phyloP scores from a whole-genome alignment of 2,113 vertebrate species.

The Paedocypris sp. region DNA sequence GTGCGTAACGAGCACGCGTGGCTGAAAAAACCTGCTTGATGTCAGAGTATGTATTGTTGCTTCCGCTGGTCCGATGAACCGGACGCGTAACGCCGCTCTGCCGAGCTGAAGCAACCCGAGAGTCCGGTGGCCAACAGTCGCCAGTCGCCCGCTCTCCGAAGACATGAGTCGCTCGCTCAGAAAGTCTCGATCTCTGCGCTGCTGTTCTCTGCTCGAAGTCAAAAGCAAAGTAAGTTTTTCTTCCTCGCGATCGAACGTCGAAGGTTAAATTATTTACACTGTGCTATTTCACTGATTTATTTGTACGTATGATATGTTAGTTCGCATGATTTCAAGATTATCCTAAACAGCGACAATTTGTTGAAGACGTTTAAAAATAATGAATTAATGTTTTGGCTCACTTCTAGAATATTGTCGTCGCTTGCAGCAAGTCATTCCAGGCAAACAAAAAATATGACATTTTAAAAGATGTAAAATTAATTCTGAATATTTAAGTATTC shows the following conservation, averaged over 20 bases:
- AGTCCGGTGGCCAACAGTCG: background rate
- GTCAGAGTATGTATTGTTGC: no score
- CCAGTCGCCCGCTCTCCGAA: background rate
- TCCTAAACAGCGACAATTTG: no score
- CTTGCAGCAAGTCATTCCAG: background rate
- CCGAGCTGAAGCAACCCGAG: background rate
- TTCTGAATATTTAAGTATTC: no score
- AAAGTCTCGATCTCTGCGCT: slow-evolving; percentile 65
- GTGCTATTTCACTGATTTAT: no score
- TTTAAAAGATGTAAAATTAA: no score
- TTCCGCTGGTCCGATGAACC: background rate
- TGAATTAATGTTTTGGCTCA: background rate
- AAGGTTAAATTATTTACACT: no score
- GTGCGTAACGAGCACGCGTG: no score
- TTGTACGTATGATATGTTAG: no score
- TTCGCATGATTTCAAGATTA: no score
- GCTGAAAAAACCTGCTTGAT: no score
- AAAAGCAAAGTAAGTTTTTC: slow-evolving; percentile 69
- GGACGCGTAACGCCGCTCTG: background rate
- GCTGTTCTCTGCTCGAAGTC: slow-evolving; percentile 63
- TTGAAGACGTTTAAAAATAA: background rate
- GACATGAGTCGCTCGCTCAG: slow-evolving; percentile 70
- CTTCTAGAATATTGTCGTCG: background rate
- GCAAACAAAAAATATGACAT: no score
- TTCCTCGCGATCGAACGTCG: no score